These are phyloP conservation scores for Orthonyx spaldingii DNA, from an alignment of 2,113 vertebrate genomes.

Conservation along the genomic window DNA sequence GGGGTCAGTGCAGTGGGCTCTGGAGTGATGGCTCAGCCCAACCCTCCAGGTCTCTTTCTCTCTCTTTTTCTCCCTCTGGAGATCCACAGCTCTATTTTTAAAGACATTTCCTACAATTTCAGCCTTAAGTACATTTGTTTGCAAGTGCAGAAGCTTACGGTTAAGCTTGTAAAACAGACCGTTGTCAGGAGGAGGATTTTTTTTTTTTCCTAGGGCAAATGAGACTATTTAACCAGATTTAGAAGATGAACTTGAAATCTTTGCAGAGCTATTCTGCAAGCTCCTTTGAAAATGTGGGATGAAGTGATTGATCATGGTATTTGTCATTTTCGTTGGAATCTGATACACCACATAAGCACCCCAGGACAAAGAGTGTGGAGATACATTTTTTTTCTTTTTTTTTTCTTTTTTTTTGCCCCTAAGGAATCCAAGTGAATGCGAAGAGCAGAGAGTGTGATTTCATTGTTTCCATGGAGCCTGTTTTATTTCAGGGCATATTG, in stretches of 20 bases:
- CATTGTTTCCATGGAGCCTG: neutral
- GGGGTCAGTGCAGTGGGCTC: neutral
- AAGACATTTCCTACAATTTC: neutral
- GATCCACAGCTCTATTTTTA: neutral
- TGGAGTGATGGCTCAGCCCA: neutral
- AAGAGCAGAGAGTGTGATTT: neutral
- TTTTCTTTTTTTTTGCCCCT: neutral
- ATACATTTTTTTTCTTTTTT: neutral
- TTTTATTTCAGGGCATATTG: neutral
- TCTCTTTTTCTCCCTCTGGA: slow-evolving; percentile 46
- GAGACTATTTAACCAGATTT: neutral
- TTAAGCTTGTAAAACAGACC: neutral
- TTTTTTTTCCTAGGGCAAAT: neutral
- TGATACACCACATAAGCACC: neutral
- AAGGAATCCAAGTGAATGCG: neutral
- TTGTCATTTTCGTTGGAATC: neutral
- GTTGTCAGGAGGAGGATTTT: neutral
- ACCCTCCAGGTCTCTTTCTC: neutral
- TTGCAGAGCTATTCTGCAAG: neutral
- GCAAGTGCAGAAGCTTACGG: neutral
- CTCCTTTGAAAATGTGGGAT: neutral
- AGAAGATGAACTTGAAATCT: neutral
- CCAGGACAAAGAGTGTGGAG: neutral
- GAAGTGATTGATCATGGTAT: neutral
- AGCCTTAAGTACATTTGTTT: neutral